Evolutionary conservation across 92 coral and sea anemone genomes (phyloP).

Genomic region (Bergia sp.): DNA sequence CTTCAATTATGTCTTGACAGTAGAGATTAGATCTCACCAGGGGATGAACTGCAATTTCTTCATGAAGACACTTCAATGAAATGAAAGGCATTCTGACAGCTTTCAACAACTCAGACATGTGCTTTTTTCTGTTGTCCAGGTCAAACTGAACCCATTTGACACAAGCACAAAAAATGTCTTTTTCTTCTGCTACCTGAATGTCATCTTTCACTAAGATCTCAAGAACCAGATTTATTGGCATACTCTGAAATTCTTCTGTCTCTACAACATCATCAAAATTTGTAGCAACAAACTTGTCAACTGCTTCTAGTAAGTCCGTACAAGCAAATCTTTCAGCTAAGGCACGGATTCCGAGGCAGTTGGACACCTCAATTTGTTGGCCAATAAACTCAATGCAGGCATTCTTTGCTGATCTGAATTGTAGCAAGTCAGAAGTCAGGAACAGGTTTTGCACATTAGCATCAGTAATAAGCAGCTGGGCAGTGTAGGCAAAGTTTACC

Average conservation of each 20-base stretch:
- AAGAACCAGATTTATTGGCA: constrained; percentile 66
- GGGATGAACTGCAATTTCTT: constrained; percentile 64
- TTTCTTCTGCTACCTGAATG: constrained; percentile 69
- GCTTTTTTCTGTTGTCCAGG: constrained; percentile 56
- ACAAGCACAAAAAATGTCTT: constrained; percentile 75
- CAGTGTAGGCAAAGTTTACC: constrained; percentile 86
- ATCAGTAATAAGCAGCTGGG: constrained; percentile 87
- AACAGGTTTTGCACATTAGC: constrained; percentile 85
- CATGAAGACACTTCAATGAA: constrained; percentile 76
- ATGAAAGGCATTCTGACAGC: constrained; percentile 81
- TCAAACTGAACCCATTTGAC: constrained; percentile 80
- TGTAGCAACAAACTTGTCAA: constrained; percentile 66
- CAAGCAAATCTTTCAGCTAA: constrained; percentile 88
- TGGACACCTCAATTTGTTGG: constrained; percentile 83
- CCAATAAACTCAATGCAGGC: constrained; percentile 88
- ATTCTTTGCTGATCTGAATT: constrained; percentile 85
- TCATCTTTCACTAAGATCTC: constrained; percentile 76
- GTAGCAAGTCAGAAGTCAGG: constrained; percentile 88
- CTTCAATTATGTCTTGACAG: constrained; percentile 85
- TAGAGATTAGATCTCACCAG: constrained; percentile 74
- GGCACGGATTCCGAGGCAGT: constrained; percentile 88
- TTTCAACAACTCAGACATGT: constrained; percentile 79
- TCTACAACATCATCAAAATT: constrained; percentile 79
- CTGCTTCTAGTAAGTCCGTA: constrained; percentile 78
- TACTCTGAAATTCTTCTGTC: constrained; percentile 80